These are phyloP conservation scores for Drosophila parabipectinata DNA, from an alignment of 1,140 invertebrate genomes.

Conservation along the genomic window DNA sequence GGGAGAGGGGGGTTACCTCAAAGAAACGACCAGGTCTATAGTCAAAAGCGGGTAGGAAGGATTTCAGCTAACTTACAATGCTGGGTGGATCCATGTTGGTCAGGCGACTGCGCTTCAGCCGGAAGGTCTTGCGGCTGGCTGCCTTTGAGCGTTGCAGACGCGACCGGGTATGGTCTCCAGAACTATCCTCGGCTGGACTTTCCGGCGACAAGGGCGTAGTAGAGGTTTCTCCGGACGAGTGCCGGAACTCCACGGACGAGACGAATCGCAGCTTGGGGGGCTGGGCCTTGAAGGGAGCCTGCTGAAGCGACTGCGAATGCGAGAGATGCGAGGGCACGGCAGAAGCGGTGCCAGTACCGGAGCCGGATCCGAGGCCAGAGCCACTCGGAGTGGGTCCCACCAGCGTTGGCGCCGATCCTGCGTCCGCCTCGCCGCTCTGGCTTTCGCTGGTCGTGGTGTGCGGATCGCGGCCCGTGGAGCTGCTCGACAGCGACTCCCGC, in stretches of 20 bases:
- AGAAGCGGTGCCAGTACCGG: conserved; percentile 44
- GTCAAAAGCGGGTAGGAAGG: conserved; percentile 34
- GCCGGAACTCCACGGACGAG: conserved; percentile 85
- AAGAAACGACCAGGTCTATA: conserved; percentile 50
- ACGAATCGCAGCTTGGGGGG: conserved; percentile 91
- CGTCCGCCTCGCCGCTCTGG: conserved; percentile 76
- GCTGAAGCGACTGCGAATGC: conserved; percentile 80
- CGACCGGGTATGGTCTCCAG: conserved; percentile 86
- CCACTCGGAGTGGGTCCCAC: conserved; percentile 62
- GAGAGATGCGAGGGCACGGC: conserved; percentile 75
- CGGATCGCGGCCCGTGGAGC: conserved; percentile 79
- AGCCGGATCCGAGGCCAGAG: conserved; percentile 56
- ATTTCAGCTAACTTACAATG: conserved; percentile 66
- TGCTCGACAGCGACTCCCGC: conserved; percentile 80
- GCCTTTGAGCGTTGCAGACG: conserved; percentile 96
- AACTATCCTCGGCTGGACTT: conserved; percentile 89
- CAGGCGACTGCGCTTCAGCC: conserved; percentile 90
- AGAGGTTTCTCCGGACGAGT: conserved; percentile 88
- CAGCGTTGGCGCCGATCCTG: conserved; percentile 74
- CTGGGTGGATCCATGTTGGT: conserved; percentile 75
- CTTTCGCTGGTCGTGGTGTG: conserved; percentile 83
- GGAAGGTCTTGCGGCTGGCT: conserved; percentile 96
- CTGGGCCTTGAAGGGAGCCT: conserved; percentile 81
- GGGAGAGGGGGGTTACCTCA: conserved; percentile 73
- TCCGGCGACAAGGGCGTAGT: conserved; percentile 90